Base-by-base conservation (phyloP, 2,113 vertebrate genomes). In the Rhadina sibilatrix region DNA sequence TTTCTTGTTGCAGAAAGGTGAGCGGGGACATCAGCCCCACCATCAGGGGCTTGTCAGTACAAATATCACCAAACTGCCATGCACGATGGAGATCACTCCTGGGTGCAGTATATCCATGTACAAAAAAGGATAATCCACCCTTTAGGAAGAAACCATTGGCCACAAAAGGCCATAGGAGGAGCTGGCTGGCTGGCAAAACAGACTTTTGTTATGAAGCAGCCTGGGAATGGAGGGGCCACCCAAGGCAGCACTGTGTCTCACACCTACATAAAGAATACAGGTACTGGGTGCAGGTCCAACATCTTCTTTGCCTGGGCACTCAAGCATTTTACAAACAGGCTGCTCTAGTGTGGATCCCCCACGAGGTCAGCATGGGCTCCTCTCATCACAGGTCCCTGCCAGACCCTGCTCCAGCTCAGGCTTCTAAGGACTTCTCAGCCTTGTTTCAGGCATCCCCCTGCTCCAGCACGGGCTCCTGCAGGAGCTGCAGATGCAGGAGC, bases 21-120 rank as follows among this genome's bases (percentile, higher is more conserved):
- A 83, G 31, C 15, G 12, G 47, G 54, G 47, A 60, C 52, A 81
- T 35, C 84, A 80, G 21, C 16, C 49, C 13, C 54, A 49, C 21
- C 1, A 2, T 12, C 53, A 33, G 0, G 0, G 33, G 42, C 63
- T 75, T 72, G n/a, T 33, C 82, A 83, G 47, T n/a, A 37, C 42
- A 79, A 81, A 40, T 40, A 82, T 40, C 18, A 71, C n/a, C 30
- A 46, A 77, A 31, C 35, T 10, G 20, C 23, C 61, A 31, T 0
- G 8, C 33, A n/a, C 0, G 0, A 35, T 18, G 38, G 19, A 27
- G 19, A 56, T 49, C 37, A 28, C 21, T 65, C 28, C 57, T 6
- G 27, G 31, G 53, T 90, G 60, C 70, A 88, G 78, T 31, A 88
- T 21, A 91, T 85, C 85, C n/a, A 13, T 6, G 8, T 52, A 22